Percentiles rank a stretch among this genome's conserved stretches.
phyloP scores from a whole-genome alignment of 2,888 invertebrate genomes.

The Nymphalis urticae region DNA sequence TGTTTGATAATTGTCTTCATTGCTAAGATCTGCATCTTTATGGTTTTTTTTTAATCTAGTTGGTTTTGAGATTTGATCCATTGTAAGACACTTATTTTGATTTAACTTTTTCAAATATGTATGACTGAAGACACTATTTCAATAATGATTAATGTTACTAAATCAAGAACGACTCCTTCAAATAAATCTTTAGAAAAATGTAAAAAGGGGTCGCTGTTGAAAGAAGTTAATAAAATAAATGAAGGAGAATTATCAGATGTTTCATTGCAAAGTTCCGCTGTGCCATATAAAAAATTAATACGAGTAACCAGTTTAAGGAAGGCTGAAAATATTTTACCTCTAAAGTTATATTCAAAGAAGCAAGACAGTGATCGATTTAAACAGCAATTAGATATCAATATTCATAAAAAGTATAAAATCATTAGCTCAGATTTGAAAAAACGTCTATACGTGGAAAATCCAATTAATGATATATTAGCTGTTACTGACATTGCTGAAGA shows the following conservation, averaged over 20 bases:
- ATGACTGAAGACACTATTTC: not conserved
- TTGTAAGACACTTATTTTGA: not conserved
- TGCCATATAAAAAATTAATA: slow-evolving; percentile 49
- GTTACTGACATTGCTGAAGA: slow-evolving; percentile 56
- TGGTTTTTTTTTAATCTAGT: slow-evolving; percentile 41
- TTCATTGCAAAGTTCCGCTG: slow-evolving; percentile 38
- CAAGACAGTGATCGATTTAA: slow-evolving; percentile 49
- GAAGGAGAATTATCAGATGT: slow-evolving; percentile 8
- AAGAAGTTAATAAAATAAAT: slow-evolving; percentile 22
- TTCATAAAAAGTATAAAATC: slow-evolving; percentile 58
- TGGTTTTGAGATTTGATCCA: slow-evolving; percentile 40
- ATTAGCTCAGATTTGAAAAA: slow-evolving; percentile 50
- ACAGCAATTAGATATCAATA: slow-evolving; percentile 47
- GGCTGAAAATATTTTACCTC: slow-evolving; percentile 55
- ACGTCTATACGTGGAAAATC: slow-evolving; percentile 48
- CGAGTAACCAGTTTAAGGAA: slow-evolving; percentile 47
- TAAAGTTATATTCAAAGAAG: slow-evolving; percentile 53
- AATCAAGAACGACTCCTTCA: not conserved
- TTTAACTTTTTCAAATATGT: not conserved
- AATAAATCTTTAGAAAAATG: slow-evolving; percentile 1
- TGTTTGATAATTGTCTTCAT: too few species aligned
- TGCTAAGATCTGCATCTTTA: not conserved
- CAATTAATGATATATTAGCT: slow-evolving; percentile 50
- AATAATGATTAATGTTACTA: not conserved
- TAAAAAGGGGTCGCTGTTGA: not conserved